phyloP scores from a whole-genome alignment of 2,113 vertebrate genomes.

The Glaucidium brasilianum region DNA sequence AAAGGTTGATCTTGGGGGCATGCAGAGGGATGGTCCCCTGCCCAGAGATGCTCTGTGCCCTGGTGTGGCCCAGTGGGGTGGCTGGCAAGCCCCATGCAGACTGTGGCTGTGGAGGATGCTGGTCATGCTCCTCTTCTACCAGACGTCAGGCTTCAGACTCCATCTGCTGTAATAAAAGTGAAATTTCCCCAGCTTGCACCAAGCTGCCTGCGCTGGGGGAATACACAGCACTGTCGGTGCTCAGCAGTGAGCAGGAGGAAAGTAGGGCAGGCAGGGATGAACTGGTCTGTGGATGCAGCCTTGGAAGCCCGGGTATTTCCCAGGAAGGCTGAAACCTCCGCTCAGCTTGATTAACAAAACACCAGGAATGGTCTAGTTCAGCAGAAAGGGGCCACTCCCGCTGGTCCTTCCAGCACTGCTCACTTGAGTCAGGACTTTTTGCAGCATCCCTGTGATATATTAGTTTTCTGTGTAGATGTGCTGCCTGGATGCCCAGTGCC shows the following conservation, averaged over 20 bases:
- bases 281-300: background rate
- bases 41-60: background rate
- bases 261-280: background rate
- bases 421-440: rapidly evolving
- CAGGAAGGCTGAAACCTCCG: background rate
- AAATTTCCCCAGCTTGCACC: background rate
- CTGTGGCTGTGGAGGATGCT: background rate
- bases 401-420: rapidly evolving
- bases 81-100: background rate
- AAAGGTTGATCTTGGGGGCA: background rate
- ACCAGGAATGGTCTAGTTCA: background rate
- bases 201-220: background rate
- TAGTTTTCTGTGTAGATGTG: background rate
- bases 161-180: conserved; percentile 50
- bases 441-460: rapidly evolving
- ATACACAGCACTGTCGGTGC: rapidly evolving
- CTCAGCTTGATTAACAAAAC: background rate
- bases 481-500: background rate
- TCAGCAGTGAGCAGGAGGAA: background rate
- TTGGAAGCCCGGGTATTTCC: background rate
- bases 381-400: background rate
- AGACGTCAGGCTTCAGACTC: background rate
- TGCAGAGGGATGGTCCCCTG: background rate
- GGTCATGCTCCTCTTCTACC: rapidly evolving
- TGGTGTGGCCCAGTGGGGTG: rapidly evolving